Evolutionary conservation across 2,113 vertebrate species (phyloP), one percentile per base, ranked within the genome.

Genomic region (Dasyornis broadbenti): DNA sequence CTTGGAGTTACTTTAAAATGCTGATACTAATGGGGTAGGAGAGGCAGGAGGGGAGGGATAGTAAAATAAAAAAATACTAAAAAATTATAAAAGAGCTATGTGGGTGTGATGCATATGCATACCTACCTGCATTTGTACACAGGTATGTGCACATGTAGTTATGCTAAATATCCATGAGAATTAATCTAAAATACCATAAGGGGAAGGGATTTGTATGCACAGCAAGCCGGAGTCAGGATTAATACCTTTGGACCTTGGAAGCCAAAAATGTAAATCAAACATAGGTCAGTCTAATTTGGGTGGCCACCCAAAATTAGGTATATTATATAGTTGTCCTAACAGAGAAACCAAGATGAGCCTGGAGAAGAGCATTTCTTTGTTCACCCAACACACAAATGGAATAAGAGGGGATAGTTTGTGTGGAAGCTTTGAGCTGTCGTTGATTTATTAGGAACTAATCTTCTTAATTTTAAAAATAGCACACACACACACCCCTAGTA

Each of bases 401-500:
- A 82, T 16, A 53, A 6, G n/a, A 89, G 22, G 28, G 11, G 13
- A 61, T 15, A 49, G n/a, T 68, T 57, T 90, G 26, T 69, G 26
- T 11, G 27, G 24, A 13, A 91, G 14, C 21, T 85, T 5, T 85
- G 61, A 85, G 37, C 6, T 82, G 19, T 23, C 40, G 54, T 50
- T 82, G 20, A 72, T 78, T 92, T 82, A 92, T 84, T 84, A 79
- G 49, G 22, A 90, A 60, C 3, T 76, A 65, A 61, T 78, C 21
- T 57, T 56, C 50, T 37, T 69, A 5, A 0, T 49, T 89, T 92
- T 50, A 35, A 64, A 59, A 83, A 57, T 27, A 81, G 24, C 13
- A 66, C 9, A 56, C 10, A 40, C 20, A 65, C 28, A 23, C 24
- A 78, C 5, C 37, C n/a, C 22, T 61, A 54, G 27, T 9, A 49